Base-by-base conservation (phyloP, 1,140 invertebrate species). In the Cydia splendana region DNA sequence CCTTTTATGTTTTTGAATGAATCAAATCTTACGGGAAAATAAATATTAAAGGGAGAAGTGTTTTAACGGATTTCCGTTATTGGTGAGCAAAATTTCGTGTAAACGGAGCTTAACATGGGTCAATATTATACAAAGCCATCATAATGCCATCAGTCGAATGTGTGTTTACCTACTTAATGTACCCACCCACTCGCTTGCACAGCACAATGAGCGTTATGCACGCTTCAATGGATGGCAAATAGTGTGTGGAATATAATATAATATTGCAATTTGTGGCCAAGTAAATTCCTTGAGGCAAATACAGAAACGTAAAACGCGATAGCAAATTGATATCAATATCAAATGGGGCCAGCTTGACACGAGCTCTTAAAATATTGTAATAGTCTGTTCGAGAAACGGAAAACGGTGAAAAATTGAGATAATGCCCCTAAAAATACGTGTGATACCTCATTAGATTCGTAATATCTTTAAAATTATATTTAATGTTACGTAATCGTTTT, bases 61-160 rank as follows among this genome's bases (percentile, higher is more conserved):
- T 57, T n/a, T 57, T 9, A 57, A 13, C 0, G 4, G n/a, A 57
- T 18, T 57, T 18, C n/a, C 53, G 45, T 53, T 53, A 53, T 12
- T 10, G 7, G 7, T 12, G 10, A 24, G 9, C 7, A 62, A n/a
- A 15, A 15, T 51, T 62, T 2, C 24, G 57, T 62, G 57, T 62
- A 24, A 62, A 38, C 67, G n/a, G 9, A n/a, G 7, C 28, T 13
- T 38, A 45, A 20, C 34, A 12, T 71, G 4, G 34, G 30, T 7
- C 34, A 71, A 71, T 71, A 71, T 38, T 38, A 38, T 38, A 71
- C 28, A 42, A 71, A 15, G 30, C 65, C 67, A 71, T 71, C 67
- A 71, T 71, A 71, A 38, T 18, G 38, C 67, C 67, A 71, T 71
- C 67, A 71, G n/a, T 38, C 28, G 65, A 69, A 69, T 69, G 34